Base-by-base conservation (phyloP, 2,797 vertebrate species). In the Cebuella pygmaea region DNA sequence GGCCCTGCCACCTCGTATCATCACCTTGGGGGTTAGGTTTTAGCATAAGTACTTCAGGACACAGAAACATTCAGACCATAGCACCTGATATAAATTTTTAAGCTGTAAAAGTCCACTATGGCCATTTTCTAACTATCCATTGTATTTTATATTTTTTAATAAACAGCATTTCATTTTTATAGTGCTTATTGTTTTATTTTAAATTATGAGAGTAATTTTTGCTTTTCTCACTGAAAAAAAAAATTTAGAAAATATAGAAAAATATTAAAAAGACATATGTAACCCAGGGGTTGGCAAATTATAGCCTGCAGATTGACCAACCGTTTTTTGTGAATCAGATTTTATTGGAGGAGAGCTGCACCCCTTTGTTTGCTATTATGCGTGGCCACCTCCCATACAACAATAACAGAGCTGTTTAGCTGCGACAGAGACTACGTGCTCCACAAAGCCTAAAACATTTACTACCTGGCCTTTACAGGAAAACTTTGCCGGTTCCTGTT, bases 151-250 rank as follows among this genome's bases (percentile, higher is more conserved):
- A 57, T 83, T 90, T 64, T 93, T 92, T 36, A 67, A 88, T 36
- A 76, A 59, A 93, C 2, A 0, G 1, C 44, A 33, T 67, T 79
- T 93, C 57, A 39, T 64, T 93, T 82, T 86, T 55, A 30, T 27
- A 84, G n/a, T 7, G 87, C 57, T 92, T 83, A 79, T 13, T 70
- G 2, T 61, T 89, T 95, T 50, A 67, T 61, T 75, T 92, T 92
- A 79, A 33, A 90, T 90, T 93, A 67, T 30, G 8, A 93, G 84
- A 90, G 41, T 61, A 87, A 94, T 59, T 36, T 85, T 55, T 80
- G 87, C 17, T 92, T 95, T 87, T 86, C 52, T 95, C 41, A 44
- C 22, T 61, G 4, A 61, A 94, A 80, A 94, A 94, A 94, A 97
- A 88, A 95, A 57, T 20, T 82, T 81, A 78, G 44, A 79, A 95